phyloP scores from a whole-genome alignment of 2,888 invertebrate species.

The Deroplatys truncata region DNA sequence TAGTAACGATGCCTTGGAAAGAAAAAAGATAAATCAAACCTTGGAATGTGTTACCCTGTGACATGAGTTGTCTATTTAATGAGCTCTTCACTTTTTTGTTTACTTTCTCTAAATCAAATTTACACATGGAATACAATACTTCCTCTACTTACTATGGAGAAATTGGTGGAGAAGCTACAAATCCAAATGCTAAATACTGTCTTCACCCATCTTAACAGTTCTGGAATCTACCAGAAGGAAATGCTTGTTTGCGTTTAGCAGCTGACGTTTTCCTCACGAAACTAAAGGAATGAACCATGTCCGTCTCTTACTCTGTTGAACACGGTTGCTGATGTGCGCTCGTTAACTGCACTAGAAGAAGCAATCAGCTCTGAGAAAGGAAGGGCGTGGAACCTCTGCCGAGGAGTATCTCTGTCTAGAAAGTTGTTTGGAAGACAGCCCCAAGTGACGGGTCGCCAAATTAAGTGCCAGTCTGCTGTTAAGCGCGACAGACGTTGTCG shows the following conservation, averaged over 20 bases:
- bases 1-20: too few relatives aligned
- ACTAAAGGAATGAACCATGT: not conserved
- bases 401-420: not conserved
- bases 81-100: too few relatives aligned
- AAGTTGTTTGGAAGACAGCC: not conserved
- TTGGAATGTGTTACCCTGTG: too few relatives aligned
- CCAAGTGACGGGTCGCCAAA: conserved; percentile 20
- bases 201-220: too few relatives aligned
- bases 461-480: conserved; percentile 16
- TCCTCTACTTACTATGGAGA: too few relatives aligned
- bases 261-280: not conserved
- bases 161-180: too few relatives aligned
- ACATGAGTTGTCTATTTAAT: too few relatives aligned
- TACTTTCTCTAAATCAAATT: too few relatives aligned
- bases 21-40: too few relatives aligned
- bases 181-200: too few relatives aligned
- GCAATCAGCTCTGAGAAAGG: not conserved
- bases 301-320: not conserved
- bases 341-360: not conserved
- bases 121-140: too few relatives aligned
- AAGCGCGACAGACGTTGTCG: not conserved
- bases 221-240: too few relatives aligned
- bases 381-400: not conserved
- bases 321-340: not conserved
- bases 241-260: not conserved